These are phyloP conservation scores for Leuciscus idus DNA, from an alignment of 2,113 vertebrate species.

Conservation along the genomic window DNA sequence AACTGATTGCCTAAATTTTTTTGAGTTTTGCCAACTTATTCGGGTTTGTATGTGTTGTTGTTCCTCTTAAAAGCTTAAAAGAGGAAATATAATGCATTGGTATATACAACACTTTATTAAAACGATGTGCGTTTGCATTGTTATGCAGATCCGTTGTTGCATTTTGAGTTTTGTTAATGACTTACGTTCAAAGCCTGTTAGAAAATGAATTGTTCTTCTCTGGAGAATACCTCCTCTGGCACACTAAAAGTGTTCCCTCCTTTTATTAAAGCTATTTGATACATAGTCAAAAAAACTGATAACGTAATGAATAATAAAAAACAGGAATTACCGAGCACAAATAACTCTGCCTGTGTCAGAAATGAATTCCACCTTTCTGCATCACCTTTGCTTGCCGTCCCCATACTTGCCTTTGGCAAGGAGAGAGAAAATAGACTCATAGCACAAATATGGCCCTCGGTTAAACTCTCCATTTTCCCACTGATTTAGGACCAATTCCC, in stretches of 20 bases:
- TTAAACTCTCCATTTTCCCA: conserved; percentile 15
- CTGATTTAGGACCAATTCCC: conserved; percentile 20
- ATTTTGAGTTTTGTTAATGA: not conserved
- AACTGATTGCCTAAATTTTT: too few relatives aligned
- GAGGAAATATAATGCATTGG: not conserved
- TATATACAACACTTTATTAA: not conserved
- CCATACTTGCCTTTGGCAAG: conserved; percentile 18
- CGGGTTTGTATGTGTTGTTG: not conserved
- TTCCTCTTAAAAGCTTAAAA: not conserved
- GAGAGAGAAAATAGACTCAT: conserved; percentile 23
- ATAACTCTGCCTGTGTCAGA: not conserved
- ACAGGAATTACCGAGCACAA: not conserved
- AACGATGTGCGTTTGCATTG: not conserved
- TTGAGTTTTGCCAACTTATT: too few relatives aligned
- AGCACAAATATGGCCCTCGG: conserved; percentile 13
- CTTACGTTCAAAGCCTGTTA: not conserved
- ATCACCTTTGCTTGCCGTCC: not conserved
- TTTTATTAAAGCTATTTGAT: conserved; percentile 1
- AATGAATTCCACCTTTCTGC: not conserved
- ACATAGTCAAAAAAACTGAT: not conserved
- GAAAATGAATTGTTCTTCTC: not conserved
- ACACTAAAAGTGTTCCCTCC: not conserved
- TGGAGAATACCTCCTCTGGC: not conserved
- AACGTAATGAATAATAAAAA: not conserved
- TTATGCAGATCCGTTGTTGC: not conserved